Conservation (phyloP, 2,888 invertebrate genomes). For the Proisotoma minuta region DNA sequence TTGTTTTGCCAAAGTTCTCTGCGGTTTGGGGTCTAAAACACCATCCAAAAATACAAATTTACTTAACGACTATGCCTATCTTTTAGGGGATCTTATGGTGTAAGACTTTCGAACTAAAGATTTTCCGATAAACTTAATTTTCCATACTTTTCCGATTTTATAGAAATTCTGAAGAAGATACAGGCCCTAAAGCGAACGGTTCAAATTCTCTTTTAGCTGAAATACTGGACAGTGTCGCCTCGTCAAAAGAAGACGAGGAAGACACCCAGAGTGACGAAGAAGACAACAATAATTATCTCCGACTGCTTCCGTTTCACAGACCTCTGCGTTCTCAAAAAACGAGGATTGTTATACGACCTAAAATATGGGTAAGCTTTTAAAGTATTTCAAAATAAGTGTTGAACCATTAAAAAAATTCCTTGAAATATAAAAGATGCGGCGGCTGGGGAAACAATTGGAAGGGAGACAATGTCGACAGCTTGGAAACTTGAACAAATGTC, state of each 20-base stretch:
- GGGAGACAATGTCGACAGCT: slow-evolving; percentile 1
- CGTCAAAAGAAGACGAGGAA: background rate
- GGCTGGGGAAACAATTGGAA: too few relatives aligned
- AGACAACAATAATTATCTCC: background rate
- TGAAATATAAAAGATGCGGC: too few relatives aligned
- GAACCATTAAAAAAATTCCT: too few relatives aligned
- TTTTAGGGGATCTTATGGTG: background rate
- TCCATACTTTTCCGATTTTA: background rate
- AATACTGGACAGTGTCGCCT: background rate
- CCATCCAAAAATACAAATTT: background rate
- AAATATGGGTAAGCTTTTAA: too few relatives aligned
- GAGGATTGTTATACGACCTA: too few relatives aligned
- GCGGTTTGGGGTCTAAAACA: background rate
- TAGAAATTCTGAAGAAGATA: background rate
- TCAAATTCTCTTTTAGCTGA: background rate
- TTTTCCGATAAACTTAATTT: background rate
- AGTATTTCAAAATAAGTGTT: too few relatives aligned
- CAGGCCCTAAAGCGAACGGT: too few relatives aligned
- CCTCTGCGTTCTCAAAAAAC: too few relatives aligned
- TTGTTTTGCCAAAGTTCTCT: slow-evolving; percentile 1
- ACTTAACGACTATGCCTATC: background rate
- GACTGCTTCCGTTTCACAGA: too few relatives aligned
- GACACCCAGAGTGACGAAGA: background rate
- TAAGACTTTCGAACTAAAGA: too few relatives aligned
- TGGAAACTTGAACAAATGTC: background rate